These are phyloP conservation scores for Achroia grisella DNA, from an alignment of 1,140 invertebrate genomes.

Conservation along the genomic window DNA sequence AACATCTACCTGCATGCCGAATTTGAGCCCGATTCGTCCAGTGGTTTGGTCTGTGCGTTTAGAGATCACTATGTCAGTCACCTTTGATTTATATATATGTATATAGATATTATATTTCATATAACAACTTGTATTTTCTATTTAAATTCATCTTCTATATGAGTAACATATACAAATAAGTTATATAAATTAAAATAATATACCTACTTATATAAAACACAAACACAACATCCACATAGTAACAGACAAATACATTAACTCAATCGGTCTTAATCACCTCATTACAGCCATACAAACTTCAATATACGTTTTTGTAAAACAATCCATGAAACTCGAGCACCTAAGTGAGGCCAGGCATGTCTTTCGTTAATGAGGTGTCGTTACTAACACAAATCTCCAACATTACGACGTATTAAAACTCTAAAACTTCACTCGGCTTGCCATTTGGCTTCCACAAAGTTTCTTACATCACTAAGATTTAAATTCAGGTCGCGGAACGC, in stretches of 20 bases:
- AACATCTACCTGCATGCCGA: too few relatives aligned
- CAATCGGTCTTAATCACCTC: conserved; percentile 27
- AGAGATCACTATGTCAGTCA: too few relatives aligned
- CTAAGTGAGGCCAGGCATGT: conserved; percentile 27
- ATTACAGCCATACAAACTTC: conserved; percentile 17
- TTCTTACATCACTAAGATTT: conserved; percentile 65
- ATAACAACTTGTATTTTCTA: too few relatives aligned
- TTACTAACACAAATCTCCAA: conserved; percentile 64
- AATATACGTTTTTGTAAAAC: conserved; percentile 38
- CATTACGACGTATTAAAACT: conserved; percentile 70
- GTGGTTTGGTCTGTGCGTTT: too few relatives aligned
- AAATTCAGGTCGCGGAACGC: conserved; percentile 55
- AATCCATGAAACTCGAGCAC: conserved; percentile 10
- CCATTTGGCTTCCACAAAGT: conserved; percentile 63
- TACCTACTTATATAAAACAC: too few relatives aligned
- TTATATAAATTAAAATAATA: too few relatives aligned
- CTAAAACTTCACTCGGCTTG: conserved; percentile 57
- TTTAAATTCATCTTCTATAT: too few relatives aligned
- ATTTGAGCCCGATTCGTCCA: too few relatives aligned
- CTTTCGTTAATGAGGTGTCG: conserved; percentile 53
- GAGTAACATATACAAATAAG: too few relatives aligned
- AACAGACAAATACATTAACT: conserved; percentile 1
- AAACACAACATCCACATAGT: too few relatives aligned
- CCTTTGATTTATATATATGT: too few relatives aligned
- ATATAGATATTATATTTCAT: too few relatives aligned